Evolutionary conservation across 2,113 vertebrate species (phyloP).

Genomic region (Catharus minimus): DNA sequence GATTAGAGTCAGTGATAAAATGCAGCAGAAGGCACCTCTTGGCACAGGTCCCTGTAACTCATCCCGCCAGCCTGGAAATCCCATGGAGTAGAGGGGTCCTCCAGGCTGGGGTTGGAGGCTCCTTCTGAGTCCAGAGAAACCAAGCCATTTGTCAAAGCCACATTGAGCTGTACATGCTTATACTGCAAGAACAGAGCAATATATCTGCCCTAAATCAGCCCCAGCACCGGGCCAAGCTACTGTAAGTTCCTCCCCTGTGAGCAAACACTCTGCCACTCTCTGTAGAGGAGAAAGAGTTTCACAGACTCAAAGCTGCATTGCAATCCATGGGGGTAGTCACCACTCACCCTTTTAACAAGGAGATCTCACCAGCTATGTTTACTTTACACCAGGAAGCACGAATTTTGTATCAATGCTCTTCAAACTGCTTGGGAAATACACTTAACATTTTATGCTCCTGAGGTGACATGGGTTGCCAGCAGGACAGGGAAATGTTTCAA

Average conservation of each 20-base stretch:
- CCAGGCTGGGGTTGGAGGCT: conserved; percentile 51
- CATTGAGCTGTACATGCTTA: background rate
- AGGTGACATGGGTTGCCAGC: background rate
- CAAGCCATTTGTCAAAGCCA: conserved; percentile 40
- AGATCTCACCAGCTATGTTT: background rate
- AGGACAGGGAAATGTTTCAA: background rate
- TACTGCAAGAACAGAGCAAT: background rate
- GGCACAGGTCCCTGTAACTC: conserved; percentile 62
- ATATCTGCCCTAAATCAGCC: background rate
- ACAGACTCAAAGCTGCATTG: background rate
- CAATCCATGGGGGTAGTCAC: background rate
- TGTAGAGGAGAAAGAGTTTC: background rate
- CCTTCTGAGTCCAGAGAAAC: background rate
- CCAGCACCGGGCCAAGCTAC: background rate
- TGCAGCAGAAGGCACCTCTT: conserved; percentile 70
- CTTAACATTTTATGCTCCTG: background rate
- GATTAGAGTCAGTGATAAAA: conserved; percentile 68
- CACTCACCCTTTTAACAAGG: background rate
- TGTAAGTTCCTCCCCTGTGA: background rate
- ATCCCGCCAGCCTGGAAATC: conserved; percentile 50
- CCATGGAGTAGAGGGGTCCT: conserved; percentile 20
- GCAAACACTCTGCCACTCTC: background rate
- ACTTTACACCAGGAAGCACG: background rate
- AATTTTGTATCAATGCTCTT: background rate
- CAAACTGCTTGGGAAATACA: background rate